Percentiles rank a stretch among this genome's conserved stretches.
These are phyloP conservation scores for Drosophila formosana DNA, from an alignment of 2,888 invertebrate genomes.

Conservation along the genomic window DNA sequence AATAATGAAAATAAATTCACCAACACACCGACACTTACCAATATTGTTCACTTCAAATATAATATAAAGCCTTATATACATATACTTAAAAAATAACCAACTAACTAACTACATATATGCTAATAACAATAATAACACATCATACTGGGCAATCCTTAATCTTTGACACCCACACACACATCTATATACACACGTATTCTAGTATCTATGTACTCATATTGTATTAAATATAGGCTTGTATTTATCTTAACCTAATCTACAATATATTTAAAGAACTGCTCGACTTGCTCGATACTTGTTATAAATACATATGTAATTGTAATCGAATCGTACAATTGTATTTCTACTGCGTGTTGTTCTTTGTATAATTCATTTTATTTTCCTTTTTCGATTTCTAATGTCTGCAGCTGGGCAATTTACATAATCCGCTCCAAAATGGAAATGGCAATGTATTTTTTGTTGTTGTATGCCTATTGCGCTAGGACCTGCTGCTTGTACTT, in stretches of 20 bases:
- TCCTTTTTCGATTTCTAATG: constrained; percentile 16
- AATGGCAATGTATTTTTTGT: constrained; percentile 31
- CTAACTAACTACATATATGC: constrained; percentile 12
- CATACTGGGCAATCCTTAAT: constrained; percentile 32
- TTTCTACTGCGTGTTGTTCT: constrained; percentile 13
- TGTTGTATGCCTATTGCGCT: constrained; percentile 28
- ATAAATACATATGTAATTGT: constrained; percentile 30
- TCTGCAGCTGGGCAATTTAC: constrained; percentile 31
- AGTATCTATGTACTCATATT: constrained; percentile 17
- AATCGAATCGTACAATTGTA: constrained; percentile 16
- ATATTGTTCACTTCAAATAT: constrained; percentile 31
- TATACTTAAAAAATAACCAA: constrained; percentile 17
- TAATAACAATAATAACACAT: constrained; percentile 4
- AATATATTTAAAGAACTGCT: neutral
- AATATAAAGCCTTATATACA: constrained; percentile 26
- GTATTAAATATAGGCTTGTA: constrained; percentile 14
- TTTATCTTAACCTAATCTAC: constrained; percentile 12
- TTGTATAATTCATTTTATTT: constrained; percentile 2
- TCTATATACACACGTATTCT: constrained; percentile 23
- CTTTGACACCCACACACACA: constrained; percentile 14
- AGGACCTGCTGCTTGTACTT: constrained; percentile 30
- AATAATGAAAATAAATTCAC: neutral
- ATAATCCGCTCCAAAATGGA: constrained; percentile 26
- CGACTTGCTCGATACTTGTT: constrained; percentile 18
- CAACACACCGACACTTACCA: neutral